These are phyloP conservation scores for Drosophila malerkotliana DNA, from an alignment of 1,140 invertebrate species.

Conservation along the genomic window DNA sequence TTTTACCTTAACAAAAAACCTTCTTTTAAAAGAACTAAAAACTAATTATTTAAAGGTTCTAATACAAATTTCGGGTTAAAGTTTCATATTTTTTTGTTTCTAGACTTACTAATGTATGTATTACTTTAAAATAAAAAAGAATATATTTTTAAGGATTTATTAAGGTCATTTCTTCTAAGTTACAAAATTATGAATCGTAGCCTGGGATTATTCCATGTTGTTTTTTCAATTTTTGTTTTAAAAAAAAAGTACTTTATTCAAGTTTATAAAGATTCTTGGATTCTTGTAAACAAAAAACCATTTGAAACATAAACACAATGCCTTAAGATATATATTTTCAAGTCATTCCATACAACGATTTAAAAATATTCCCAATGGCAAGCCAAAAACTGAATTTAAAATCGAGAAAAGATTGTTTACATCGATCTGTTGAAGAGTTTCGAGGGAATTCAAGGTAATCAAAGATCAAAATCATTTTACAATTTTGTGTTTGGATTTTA, in stretches of 20 bases:
- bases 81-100: no score
- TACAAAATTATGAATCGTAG: no score
- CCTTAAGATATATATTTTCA: neutral
- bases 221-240: no score
- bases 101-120: no score
- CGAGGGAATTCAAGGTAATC: constrained; percentile 44
- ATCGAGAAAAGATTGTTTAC: constrained; percentile 15
- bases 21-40: no score
- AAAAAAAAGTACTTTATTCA: neutral
- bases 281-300: neutral
- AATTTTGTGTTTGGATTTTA: constrained; percentile 31
- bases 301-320: neutral
- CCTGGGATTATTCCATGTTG: no score
- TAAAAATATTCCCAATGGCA: neutral
- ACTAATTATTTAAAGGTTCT: no score
- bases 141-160: no score
- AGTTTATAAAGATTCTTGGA: neutral
- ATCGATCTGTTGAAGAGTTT: neutral
- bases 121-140: no score
- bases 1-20: no score
- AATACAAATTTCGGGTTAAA: no score
- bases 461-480: constrained; percentile 33
- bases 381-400: neutral
- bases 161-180: no score
- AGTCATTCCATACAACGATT: neutral